These are phyloP conservation scores for Microtus agrestis DNA, from an alignment of 2,797 vertebrate genomes.

Conservation along the genomic window DNA sequence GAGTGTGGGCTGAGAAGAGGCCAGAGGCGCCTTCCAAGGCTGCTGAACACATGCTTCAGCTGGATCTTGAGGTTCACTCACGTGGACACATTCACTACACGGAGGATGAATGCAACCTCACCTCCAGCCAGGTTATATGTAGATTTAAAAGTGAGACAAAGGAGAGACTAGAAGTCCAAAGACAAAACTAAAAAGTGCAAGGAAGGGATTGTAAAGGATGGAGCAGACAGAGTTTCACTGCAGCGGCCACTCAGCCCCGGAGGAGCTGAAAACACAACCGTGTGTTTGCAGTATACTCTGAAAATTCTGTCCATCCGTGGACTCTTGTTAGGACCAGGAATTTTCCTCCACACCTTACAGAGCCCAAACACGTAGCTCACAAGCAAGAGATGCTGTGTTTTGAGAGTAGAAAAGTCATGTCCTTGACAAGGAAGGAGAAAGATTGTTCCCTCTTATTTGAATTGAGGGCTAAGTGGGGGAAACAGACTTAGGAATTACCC, in stretches of 20 bases:
- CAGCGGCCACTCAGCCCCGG: background rate
- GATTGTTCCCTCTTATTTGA: constrained; percentile 46
- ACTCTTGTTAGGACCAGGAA: constrained; percentile 9
- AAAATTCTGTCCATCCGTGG: constrained; percentile 20
- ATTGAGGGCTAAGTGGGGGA: constrained; percentile 27
- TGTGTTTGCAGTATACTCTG: background rate
- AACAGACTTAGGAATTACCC: background rate
- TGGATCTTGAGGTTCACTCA: background rate
- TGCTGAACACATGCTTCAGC: rapidly evolving
- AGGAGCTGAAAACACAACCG: background rate
- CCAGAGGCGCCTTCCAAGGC: background rate
- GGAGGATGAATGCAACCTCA: background rate
- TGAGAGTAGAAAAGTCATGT: constrained; percentile 20
- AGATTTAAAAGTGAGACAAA: background rate
- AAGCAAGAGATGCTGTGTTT: background rate
- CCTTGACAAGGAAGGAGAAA: constrained; percentile 44
- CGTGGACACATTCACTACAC: background rate
- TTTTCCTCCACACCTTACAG: background rate
- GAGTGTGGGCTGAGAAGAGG: no score
- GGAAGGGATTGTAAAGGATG: background rate
- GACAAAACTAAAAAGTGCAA: background rate
- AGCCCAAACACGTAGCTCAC: background rate
- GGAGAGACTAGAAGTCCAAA: background rate
- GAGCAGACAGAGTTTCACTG: background rate
- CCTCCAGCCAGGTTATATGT: background rate